Evolutionary conservation across 2,113 vertebrate species (phyloP), one percentile per base, ranked within the genome.

Genomic region (Ia io): DNA sequence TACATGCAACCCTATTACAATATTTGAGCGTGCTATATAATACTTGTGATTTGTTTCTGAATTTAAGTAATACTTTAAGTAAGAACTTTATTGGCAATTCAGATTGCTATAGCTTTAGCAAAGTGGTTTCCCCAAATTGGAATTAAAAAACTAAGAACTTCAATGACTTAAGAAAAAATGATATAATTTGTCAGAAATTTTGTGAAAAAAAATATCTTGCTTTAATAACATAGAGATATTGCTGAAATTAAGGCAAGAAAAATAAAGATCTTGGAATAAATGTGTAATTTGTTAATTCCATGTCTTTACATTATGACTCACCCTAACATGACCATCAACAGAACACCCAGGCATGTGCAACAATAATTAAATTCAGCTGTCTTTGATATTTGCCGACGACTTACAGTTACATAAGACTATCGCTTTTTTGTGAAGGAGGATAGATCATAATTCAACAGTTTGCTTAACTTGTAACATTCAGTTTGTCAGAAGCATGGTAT

Each of bases 61-160:
- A 83, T 77, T 82, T 78, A 83, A 93, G 9, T 83, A 71, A 35
- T 70, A 23, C 49, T 69, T 78, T 84, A 84, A 96, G 56, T 79
- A 84, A 96, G 56, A 80, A 84, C 2, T 88, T 84, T 73, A 40
- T 42, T 83, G n/a, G 51, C 17, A 76, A 65, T 86, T 83, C 44
- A 84, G 84, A 77, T 40, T 65, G 22, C 61, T 84, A 59, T 9
- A 63, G 56, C 35, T 56, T 74, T 32, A 47, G 30, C 23, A 84
- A 7, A 79, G 16, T 63, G 42, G 14, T 86, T 93, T 84, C 22
- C n/a, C 32, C 32, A 84, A 78, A 49, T 1, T 78, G 70, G 13
- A 95, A 93, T 84, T 94, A 87, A 61, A 87, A 95, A 76, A 73
- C 32, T 59, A 78, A 87, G 63, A 90, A 88, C 44, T 42, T 56